Conservation (phyloP, 30 jellyfish, hydroid and myxozoan species). For the Chrysaora quinquecirrha region DNA sequence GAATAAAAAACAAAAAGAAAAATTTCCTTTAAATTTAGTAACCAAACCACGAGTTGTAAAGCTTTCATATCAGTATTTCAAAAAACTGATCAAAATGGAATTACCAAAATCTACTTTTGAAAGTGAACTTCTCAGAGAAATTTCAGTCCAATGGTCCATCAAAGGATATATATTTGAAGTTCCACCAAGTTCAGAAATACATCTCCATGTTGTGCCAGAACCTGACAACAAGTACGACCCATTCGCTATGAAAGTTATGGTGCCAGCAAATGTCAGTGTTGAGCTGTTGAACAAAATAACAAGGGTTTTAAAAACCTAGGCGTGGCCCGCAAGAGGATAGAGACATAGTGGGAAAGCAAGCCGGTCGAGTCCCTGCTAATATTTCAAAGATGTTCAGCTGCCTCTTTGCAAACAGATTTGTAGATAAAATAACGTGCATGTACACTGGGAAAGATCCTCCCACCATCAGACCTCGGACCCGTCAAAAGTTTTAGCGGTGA, state of each 20-base stretch:
- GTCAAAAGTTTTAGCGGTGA: neutral
- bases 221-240: neutral
- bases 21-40: too few species aligned
- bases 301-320: neutral
- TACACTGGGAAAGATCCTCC: neutral
- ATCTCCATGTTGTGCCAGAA: neutral
- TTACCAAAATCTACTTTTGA: too few species aligned
- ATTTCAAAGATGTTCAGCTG: neutral
- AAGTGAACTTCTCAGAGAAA: too few species aligned
- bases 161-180: slow-evolving; percentile 4
- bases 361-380: neutral
- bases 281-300: neutral
- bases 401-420: neutral
- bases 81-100: too few species aligned
- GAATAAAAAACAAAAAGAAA: too few species aligned
- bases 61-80: too few species aligned
- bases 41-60: too few species aligned
- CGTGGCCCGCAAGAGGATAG: neutral
- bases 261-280: neutral
- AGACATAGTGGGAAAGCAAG: neutral
- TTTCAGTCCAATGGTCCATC: too few species aligned
- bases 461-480: neutral
- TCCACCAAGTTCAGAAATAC: neutral
- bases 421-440: too few species aligned
- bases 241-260: neutral